Conservation (phyloP, 1,140 invertebrate genomes). For the Bombus sylvicola region DNA sequence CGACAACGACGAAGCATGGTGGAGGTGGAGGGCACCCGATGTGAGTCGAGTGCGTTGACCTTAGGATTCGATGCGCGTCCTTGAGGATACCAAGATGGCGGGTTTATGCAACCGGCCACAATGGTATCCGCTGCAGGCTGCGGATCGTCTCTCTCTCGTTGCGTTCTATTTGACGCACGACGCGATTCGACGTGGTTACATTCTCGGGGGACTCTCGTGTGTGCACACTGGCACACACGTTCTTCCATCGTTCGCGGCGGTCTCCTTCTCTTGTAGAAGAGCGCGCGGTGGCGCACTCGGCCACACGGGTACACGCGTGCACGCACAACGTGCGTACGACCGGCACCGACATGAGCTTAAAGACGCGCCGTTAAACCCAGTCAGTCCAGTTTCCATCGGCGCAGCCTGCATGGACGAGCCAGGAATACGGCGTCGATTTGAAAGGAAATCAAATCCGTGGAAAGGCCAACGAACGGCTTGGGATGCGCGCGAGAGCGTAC, state of each 20-base stretch:
- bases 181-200: constrained; percentile 70
- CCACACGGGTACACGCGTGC: constrained; percentile 12
- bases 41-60: constrained; percentile 77
- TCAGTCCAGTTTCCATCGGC: constrained; percentile 73
- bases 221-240: not conserved
- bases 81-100: constrained; percentile 80
- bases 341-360: constrained; percentile 53
- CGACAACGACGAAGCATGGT: constrained; percentile 58
- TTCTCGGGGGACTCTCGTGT: constrained; percentile 56
- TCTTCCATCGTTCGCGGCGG: not conserved
- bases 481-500: constrained; percentile 38
- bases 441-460: constrained; percentile 72
- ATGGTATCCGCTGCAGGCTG: constrained; percentile 70
- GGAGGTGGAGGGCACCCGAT: constrained; percentile 67
- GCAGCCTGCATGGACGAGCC: constrained; percentile 63
- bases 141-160: constrained; percentile 44
- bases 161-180: constrained; percentile 72
- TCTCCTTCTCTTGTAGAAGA: constrained; percentile 3
- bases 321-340: constrained; percentile 52
- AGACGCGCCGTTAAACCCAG: constrained; percentile 72
- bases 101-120: constrained; percentile 80
- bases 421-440: constrained; percentile 63
- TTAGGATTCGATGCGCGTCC: constrained; percentile 78
- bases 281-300: not conserved
- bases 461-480: constrained; percentile 70